These are phyloP conservation scores for Phoenoteleia sp. DNA, from an alignment of 2,888 invertebrate species.

Conservation along the genomic window DNA sequence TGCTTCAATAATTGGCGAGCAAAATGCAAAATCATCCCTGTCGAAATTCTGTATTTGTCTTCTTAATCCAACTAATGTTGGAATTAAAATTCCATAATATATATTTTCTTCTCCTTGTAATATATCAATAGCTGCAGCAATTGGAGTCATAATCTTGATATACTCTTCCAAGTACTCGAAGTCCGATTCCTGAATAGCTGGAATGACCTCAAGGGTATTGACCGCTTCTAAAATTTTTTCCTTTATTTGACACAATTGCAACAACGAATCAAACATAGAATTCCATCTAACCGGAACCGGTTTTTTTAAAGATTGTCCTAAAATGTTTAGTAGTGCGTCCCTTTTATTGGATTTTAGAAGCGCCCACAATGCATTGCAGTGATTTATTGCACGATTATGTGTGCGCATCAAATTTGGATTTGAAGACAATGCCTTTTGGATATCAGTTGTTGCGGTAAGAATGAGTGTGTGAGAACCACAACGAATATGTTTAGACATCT, in stretches of 20 bases:
- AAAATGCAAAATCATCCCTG: background rate
- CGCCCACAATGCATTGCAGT: slow-evolving; percentile 7
- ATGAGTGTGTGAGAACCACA: slow-evolving; percentile 3
- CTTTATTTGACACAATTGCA: background rate
- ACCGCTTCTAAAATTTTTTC: background rate
- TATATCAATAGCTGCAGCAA: background rate
- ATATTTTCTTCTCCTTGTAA: background rate
- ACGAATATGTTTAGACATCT: background rate
- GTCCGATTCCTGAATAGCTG: background rate
- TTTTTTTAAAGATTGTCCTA: background rate
- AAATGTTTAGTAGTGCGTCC: background rate
- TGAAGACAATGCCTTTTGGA: background rate
- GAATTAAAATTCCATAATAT: background rate
- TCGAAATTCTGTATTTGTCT: background rate
- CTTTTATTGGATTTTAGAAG: background rate
- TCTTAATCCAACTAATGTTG: background rate
- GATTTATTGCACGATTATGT: background rate
- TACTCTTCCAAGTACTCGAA: background rate
- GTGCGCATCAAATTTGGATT: background rate
- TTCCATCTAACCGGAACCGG: slow-evolving; percentile 1
- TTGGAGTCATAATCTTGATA: no score
- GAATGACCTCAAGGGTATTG: background rate
- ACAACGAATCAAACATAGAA: background rate
- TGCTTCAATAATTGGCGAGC: background rate
- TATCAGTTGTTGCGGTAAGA: slow-evolving; percentile 4